Conservation (phyloP, 2,888 invertebrate genomes). For the Operophtera brumata region DNA sequence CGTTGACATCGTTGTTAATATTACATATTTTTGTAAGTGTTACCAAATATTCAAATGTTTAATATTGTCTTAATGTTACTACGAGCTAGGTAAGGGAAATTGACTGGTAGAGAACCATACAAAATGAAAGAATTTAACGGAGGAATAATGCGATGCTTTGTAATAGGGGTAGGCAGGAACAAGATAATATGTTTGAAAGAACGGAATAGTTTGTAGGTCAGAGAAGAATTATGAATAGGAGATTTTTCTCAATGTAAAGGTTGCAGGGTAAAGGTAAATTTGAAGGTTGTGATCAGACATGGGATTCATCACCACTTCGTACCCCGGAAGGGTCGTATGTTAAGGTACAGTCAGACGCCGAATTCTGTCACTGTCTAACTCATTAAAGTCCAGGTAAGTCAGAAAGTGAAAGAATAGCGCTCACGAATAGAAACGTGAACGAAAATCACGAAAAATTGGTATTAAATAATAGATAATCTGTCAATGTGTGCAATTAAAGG, state of each 20-base stretch:
- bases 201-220: conserved; percentile 2
- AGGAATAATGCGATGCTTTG: neutral
- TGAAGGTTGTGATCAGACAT: conserved; percentile 32
- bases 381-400: no score
- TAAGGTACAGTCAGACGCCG: no score
- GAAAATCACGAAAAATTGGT: no score
- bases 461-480: no score
- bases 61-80: neutral
- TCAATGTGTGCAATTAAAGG: no score
- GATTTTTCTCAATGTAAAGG: conserved; percentile 17
- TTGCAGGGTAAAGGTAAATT: conserved; percentile 31
- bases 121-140: conserved; percentile 4
- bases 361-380: no score
- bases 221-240: conserved; percentile 2
- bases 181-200: neutral
- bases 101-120: neutral
- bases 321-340: neutral
- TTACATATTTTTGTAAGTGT: neutral
- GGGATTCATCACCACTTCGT: neutral
- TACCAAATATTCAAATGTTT: conserved; percentile 7
- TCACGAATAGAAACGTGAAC: no score
- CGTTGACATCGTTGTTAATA: neutral
- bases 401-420: no score
- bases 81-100: neutral
- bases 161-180: neutral